Base-by-base conservation (phyloP, 2,888 invertebrate species). In the Lacanobia wlatinum region DNA sequence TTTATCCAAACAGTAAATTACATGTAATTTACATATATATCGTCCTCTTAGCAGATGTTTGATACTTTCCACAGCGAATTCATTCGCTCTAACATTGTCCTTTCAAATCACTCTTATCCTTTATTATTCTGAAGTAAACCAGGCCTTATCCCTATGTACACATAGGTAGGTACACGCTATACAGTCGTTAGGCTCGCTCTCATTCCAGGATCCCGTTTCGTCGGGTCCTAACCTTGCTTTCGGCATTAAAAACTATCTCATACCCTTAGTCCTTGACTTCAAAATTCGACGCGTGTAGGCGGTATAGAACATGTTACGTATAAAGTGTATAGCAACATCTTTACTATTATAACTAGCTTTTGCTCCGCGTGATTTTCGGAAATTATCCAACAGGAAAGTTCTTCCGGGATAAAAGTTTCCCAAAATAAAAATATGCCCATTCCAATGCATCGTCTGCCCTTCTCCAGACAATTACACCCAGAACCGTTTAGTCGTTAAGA, bases 201-300 rank as follows among this genome's bases (percentile, higher is more conserved):
- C 43, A 61, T 46, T 76, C 21, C 38, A 38, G 40, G 52, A 56
- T 46, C 64, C 23, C 53, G 55, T 76, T 61, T 56, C 21, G 28
- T 46, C 12, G 40, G 76, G 59, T 18, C 50, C 43, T 43, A 50
- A 60, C 43, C 23, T 76, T 38, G 18, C 55, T 70, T 61, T 62
- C 8, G 43, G 56, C 46, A 77, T 77, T 76, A 62, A 71, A 71
- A 76, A 78, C 78, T 76, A 77, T 71, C 50, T 52, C 56, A 28
- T 46, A 46, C 16, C 46, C 64, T 58, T n/a, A 14, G 60, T 28
- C 61, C 78, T 66, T 76, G 78, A 66, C 65, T 66, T 34, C 55
- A 53, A 53, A 55, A 64, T 52, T 23, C 7, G 38, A 38, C 50
- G 1, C 53, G 34, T 76, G 61, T 76, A 52, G 28, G 12, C 28